A percentile compares a stretch with the other conserved stretches of the same genome.
These are phyloP conservation scores for Diploptera punctata DNA, from an alignment of 2,888 invertebrate species.

Conservation along the genomic window DNA sequence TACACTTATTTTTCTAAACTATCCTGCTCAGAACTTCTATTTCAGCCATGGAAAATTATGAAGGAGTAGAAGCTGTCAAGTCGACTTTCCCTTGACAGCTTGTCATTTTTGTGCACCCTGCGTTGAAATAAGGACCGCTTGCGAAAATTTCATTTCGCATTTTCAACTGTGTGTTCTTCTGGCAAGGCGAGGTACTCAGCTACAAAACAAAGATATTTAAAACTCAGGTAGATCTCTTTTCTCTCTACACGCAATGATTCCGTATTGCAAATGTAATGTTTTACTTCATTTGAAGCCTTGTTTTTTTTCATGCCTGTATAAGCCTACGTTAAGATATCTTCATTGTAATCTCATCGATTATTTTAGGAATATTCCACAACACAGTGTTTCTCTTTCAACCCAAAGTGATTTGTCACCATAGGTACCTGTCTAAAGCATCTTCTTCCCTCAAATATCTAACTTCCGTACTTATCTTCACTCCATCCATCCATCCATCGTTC, in stretches of 20 bases:
- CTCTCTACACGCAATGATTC: background rate
- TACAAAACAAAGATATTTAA: background rate
- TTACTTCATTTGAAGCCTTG: background rate
- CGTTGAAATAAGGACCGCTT: constrained; percentile 4
- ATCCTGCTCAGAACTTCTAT: background rate
- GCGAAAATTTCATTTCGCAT: constrained; percentile 7
- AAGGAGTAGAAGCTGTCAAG: background rate
- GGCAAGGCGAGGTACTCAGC: background rate
- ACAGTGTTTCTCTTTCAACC: too few species aligned
- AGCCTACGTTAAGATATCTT: background rate
- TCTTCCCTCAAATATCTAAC: too few species aligned
- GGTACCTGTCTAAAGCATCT: too few species aligned
- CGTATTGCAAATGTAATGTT: background rate
- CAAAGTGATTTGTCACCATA: too few species aligned
- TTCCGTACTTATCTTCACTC: too few species aligned
- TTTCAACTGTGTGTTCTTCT: background rate
- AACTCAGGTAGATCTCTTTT: background rate
- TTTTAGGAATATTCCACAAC: too few species aligned
- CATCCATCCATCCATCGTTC: too few species aligned
- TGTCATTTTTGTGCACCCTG: background rate
- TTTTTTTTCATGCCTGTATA: background rate
- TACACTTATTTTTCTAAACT: too few species aligned
- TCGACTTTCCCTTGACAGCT: constrained; percentile 1
- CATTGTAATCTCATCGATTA: too few species aligned
- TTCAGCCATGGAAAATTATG: background rate